Conservation (phyloP, 2,113 vertebrate genomes). For the Rhabdornis inornatus region DNA sequence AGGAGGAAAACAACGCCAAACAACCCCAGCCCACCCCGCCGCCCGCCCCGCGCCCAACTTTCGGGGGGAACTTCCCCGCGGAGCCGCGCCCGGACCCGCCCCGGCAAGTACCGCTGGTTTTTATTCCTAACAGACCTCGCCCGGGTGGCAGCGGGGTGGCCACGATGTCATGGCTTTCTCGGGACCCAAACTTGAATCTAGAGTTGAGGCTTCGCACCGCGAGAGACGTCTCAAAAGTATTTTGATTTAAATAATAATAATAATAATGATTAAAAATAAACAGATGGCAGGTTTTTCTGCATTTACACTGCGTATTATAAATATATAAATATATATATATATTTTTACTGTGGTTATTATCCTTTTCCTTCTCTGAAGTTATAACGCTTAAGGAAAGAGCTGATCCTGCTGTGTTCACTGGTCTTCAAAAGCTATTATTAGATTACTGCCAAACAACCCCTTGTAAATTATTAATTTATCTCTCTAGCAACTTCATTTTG, state of each 20-base stretch:
- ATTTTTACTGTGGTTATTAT: constrained; percentile 81
- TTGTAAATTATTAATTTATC: constrained; percentile 90
- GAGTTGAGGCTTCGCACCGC: constrained; percentile 67
- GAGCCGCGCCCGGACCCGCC: constrained; percentile 25
- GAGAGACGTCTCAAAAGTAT: constrained; percentile 77
- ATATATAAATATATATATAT: constrained; percentile 79
- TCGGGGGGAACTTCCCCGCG: background rate
- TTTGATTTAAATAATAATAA: constrained; percentile 69
- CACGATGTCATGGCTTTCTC: constrained; percentile 57
- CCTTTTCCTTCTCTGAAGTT: constrained; percentile 71
- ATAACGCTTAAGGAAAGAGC: constrained; percentile 70
- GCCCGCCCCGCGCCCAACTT: background rate
- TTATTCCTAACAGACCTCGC: constrained; percentile 12
- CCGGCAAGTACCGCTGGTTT: constrained; percentile 55
- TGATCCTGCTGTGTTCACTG: constrained; percentile 77
- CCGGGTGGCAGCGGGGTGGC: constrained; percentile 65
- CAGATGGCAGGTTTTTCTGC: constrained; percentile 78
- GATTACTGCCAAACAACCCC: constrained; percentile 86
- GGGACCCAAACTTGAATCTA: constrained; percentile 73
- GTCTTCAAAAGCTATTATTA: constrained; percentile 85
- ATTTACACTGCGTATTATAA: constrained; percentile 79
- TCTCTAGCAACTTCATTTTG: constrained; percentile 86
- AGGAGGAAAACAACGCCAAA: background rate
- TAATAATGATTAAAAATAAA: constrained; percentile 32
- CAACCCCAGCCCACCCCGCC: background rate